Conservation (phyloP, 2,113 vertebrate species). For the Riparia riparia region DNA sequence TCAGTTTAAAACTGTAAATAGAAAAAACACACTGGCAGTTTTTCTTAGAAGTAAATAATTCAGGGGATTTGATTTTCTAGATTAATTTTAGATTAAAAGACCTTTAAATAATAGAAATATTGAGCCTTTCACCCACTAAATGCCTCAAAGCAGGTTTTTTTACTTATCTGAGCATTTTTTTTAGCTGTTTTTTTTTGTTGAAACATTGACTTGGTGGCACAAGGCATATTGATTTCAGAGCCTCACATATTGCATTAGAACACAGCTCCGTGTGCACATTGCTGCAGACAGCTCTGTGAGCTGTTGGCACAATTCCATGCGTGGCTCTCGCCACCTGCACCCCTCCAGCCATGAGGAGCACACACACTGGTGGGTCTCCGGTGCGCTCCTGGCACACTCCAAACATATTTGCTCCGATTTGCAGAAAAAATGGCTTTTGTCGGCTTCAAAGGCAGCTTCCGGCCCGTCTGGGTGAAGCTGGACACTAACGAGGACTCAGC, state of each 20-base stretch:
- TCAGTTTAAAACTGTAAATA: background rate
- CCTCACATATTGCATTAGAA: background rate
- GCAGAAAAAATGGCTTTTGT: slow-evolving; percentile 85
- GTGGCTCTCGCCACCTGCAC: background rate
- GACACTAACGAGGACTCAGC: slow-evolving; percentile 76
- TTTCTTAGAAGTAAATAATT: background rate
- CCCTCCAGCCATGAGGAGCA: background rate
- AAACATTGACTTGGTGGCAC: background rate
- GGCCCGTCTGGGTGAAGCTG: slow-evolving; percentile 84
- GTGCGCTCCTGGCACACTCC: background rate
- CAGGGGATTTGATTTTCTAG: background rate
- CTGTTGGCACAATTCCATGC: background rate
- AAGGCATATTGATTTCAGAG: background rate
- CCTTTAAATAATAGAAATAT: background rate
- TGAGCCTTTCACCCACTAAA: background rate
- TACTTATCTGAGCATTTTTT: background rate
- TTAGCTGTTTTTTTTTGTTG: background rate
- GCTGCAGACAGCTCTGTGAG: background rate
- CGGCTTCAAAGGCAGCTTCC: slow-evolving; percentile 86
- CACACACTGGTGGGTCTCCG: background rate
- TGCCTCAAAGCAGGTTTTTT: background rate
- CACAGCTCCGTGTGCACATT: fast-evolving
- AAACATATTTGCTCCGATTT: background rate
- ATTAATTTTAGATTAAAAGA: background rate
- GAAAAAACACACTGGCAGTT: background rate